A percentile compares a stretch with the other conserved stretches of the same genome.
These are phyloP conservation scores for Lasius fuliginosus DNA, from an alignment of 2,888 invertebrate species.

Conservation along the genomic window DNA sequence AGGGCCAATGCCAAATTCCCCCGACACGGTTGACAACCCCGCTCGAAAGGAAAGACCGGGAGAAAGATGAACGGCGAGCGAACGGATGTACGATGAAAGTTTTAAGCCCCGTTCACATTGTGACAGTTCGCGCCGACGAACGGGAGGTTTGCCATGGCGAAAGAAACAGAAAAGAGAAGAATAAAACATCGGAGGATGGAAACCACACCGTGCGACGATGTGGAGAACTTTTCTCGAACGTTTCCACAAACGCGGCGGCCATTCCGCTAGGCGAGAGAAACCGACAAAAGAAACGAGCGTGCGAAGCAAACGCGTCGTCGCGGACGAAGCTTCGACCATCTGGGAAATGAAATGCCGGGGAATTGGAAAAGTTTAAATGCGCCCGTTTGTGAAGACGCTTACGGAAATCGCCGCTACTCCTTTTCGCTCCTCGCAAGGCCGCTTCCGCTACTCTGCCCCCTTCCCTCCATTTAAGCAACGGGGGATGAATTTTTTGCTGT, in stretches of 20 bases:
- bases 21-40: constrained; percentile 77
- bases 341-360: constrained; percentile 75
- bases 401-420: constrained; percentile 66
- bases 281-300: constrained; percentile 37
- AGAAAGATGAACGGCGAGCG: constrained; percentile 40
- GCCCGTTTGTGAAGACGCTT: constrained; percentile 64
- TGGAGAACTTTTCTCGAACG: constrained; percentile 63
- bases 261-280: constrained; percentile 35
- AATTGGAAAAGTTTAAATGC: constrained; percentile 78
- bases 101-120: constrained; percentile 69
- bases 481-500: constrained; percentile 6
- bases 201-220: constrained; percentile 47
- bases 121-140: constrained; percentile 39
- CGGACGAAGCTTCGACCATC: constrained; percentile 66
- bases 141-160: constrained; percentile 33
- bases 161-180: constrained; percentile 56
- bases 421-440: background rate
- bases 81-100: constrained; percentile 57
- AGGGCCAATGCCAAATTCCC: constrained; percentile 77
- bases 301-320: constrained; percentile 25
- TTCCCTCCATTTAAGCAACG: background rate
- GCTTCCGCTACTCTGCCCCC: background rate
- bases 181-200: constrained; percentile 42
- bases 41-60: constrained; percentile 43
- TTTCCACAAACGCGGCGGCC: constrained; percentile 36